These are phyloP conservation scores for Campylomormyrus tamandua DNA, from an alignment of 2,113 vertebrate genomes.

Conservation along the genomic window DNA sequence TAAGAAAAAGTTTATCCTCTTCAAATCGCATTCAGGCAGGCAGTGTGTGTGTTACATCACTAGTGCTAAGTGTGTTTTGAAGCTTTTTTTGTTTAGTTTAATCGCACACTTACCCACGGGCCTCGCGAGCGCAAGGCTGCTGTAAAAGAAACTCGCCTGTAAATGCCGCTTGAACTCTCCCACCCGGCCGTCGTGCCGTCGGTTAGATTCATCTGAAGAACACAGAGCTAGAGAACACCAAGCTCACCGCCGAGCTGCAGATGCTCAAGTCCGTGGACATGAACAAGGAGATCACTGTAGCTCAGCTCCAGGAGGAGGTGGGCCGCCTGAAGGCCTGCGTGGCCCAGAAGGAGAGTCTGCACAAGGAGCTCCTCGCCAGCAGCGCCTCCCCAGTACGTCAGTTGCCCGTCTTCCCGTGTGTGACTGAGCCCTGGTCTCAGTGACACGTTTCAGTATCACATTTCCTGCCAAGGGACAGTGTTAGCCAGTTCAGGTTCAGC, in stretches of 20 bases:
- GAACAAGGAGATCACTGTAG: constrained; percentile 83
- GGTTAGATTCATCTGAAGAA: constrained; percentile 84
- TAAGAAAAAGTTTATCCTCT: neutral
- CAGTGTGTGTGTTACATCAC: constrained; percentile 20
- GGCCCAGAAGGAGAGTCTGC: constrained; percentile 71
- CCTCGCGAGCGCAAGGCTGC: neutral
- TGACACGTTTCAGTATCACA: neutral
- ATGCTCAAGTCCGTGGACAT: constrained; percentile 87
- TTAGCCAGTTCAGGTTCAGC: neutral
- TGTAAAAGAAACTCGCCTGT: neutral
- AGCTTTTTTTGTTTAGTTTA: neutral
- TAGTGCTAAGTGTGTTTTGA: neutral
- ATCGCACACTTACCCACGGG: neutral
- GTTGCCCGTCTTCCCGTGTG: neutral
- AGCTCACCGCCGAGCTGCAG: constrained; percentile 86
- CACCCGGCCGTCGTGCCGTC: neutral
- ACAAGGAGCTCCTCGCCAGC: constrained; percentile 70
- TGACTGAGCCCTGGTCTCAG: neutral
- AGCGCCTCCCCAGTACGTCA: constrained; percentile 67
- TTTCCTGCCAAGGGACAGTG: neutral
- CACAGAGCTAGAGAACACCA: constrained; percentile 92
- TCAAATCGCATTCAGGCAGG: neutral
- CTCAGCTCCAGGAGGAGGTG: constrained; percentile 89
- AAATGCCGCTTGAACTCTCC: neutral
- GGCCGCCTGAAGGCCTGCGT: constrained; percentile 71